A percentile compares a stretch with the other conserved stretches of the same genome.
Evolutionary conservation across 2,797 vertebrate species (phyloP).

Genomic region (Xenopus petersii): DNA sequence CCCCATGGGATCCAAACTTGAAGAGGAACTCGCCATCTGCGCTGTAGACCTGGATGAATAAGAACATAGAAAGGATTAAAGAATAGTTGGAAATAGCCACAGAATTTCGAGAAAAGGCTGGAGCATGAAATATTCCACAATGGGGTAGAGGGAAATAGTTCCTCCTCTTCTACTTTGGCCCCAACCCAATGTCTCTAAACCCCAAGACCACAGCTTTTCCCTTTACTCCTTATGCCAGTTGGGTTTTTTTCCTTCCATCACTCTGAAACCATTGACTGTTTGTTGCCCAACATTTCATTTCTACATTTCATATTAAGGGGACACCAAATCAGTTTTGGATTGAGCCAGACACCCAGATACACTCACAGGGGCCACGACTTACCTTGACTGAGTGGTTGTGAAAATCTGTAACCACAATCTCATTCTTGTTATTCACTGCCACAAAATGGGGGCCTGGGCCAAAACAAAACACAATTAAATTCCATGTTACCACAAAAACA

Average conservation of each 20-base stretch:
- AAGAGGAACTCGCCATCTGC: slow-evolving; percentile 95
- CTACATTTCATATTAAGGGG: too few species aligned
- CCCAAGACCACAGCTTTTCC: too few species aligned
- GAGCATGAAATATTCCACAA: neutral
- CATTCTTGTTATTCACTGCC: slow-evolving; percentile 94
- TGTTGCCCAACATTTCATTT: too few species aligned
- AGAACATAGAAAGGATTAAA: slow-evolving; percentile 2
- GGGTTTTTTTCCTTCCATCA: too few species aligned
- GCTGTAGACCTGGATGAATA: slow-evolving; percentile 79
- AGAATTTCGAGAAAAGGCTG: too few species aligned
- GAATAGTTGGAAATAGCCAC: neutral
- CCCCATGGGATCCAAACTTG: slow-evolving; percentile 93
- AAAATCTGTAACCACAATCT: slow-evolving; percentile 95
- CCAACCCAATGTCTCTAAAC: too few species aligned
- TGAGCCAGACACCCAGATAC: too few species aligned
- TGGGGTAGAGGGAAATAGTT: neutral
- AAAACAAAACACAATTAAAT: slow-evolving; percentile 19
- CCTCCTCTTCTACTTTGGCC: too few species aligned
- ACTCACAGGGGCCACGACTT: slow-evolving; percentile 32
- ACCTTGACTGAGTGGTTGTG: slow-evolving; percentile 98
- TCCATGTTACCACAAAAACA: too few species aligned
- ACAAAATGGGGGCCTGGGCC: slow-evolving; percentile 90
- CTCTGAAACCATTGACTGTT: too few species aligned
- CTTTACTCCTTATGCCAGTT: too few species aligned
- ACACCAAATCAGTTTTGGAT: too few species aligned